Evolutionary conservation across 1,140 invertebrate genomes (phyloP), one percentile per base, ranked within the genome.

Genomic region (Hormaphis cornu): DNA sequence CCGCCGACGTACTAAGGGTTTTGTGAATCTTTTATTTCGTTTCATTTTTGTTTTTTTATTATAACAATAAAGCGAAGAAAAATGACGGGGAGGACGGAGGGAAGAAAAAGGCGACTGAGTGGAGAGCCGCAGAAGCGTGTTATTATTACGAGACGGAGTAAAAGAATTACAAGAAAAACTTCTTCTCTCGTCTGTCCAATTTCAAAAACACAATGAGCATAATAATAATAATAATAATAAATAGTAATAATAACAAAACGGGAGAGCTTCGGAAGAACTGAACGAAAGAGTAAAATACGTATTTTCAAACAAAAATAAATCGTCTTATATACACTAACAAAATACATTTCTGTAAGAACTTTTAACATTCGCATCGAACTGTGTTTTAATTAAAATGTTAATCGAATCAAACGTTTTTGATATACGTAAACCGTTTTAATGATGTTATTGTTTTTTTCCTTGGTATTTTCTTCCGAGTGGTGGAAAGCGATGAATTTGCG

Each of bases 341-440:
- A 30, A 9, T 26, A 18, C 26, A 63, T 63, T 63, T 20, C n/a
- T 14, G 30, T 12, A 20, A 48, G 42, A 37, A 58, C 54, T 58
- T 58, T 58, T 58, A n/a, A n/a, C n/a, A 58, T 24, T 58, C 33
- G 33, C n/a, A n/a, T 40, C n/a, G 54, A 58, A 40, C 33, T 40
- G n/a, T 66, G 42, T 66, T 66, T 66, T 66, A 66, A 66, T 66
- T 48, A 66, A 66, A 48, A 48, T 22, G 35, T 58, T 53, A 53
- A 30, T 28, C n/a, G 18, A 53, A 53, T 16, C 18, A 58, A 58
- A 37, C 20, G 16, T 24, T 37, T 40, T 35, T 18, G 54, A 58
- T n/a, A n/a, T n/a, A n/a, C n/a, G 24, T 24, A 40, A 24, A 58
- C 40, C 40, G 54, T 40, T 58, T 58, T 7, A 20, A 56, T 56